Evolutionary conservation across 2,797 vertebrate species (phyloP).

Genomic region (Brotula barbata): DNA sequence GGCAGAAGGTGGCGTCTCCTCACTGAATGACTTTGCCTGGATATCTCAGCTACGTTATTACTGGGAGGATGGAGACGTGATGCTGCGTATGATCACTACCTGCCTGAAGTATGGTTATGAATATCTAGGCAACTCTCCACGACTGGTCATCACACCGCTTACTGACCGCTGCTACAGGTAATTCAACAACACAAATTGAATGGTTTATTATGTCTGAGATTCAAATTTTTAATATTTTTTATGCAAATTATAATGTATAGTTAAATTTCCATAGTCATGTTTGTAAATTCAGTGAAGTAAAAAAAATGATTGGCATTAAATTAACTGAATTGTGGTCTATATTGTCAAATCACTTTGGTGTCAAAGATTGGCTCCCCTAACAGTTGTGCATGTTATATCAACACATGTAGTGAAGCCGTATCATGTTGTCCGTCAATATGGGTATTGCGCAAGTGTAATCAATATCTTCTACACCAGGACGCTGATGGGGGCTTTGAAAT

Average conservation of each 20-base stretch:
- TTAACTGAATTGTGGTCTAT: too few relatives aligned
- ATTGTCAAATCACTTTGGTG: too few relatives aligned
- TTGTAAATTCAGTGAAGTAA: too few relatives aligned
- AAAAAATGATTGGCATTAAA: too few relatives aligned
- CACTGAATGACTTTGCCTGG: conserved; percentile 91
- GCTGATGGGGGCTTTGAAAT: conserved; percentile 92
- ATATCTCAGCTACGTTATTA: conserved; percentile 93
- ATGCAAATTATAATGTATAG: too few relatives aligned
- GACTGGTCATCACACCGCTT: conserved; percentile 92
- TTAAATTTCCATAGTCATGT: too few relatives aligned
- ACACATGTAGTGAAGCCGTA: background rate
- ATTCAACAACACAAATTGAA: background rate
- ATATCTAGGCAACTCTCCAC: conserved; percentile 90
- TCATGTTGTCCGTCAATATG: background rate
- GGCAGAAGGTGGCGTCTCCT: conserved; percentile 77
- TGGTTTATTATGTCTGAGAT: too few relatives aligned
- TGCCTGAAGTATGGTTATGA: conserved; percentile 90
- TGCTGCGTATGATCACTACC: conserved; percentile 92
- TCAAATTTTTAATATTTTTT: too few relatives aligned
- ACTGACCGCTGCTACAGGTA: conserved; percentile 96
- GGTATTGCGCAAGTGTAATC: too few relatives aligned
- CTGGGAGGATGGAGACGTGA: conserved; percentile 84
- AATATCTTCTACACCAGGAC: conserved; percentile 77
- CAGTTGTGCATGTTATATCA: background rate
- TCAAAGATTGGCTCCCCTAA: too few relatives aligned